A percentile compares a stretch with the other conserved stretches of the same genome.
These are phyloP conservation scores for Cheilosia urbana DNA, from an alignment of 2,888 invertebrate species.

Conservation along the genomic window DNA sequence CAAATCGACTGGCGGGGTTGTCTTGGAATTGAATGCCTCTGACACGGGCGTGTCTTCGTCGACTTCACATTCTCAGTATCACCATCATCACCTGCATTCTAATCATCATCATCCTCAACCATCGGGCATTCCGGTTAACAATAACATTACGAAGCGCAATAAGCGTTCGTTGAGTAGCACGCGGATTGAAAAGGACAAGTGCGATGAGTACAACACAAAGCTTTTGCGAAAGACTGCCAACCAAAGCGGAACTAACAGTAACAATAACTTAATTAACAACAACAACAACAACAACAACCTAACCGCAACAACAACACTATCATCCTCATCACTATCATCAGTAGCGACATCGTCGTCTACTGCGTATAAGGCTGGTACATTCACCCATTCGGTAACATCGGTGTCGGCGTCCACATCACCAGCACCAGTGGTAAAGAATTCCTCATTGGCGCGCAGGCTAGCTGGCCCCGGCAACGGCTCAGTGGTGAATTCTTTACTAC, in stretches of 20 bases:
- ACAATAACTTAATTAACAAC: constrained; percentile 59
- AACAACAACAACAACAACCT: constrained; percentile 47
- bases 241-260: constrained; percentile 71
- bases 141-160: constrained; percentile 80
- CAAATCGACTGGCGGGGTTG: constrained; percentile 65
- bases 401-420: constrained; percentile 71
- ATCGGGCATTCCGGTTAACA: constrained; percentile 76
- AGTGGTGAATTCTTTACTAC: constrained; percentile 66
- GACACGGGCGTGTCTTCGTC: constrained; percentile 29
- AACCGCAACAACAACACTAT: constrained; percentile 45
- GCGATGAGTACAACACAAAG: constrained; percentile 83
- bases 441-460: constrained; percentile 73
- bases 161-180: constrained; percentile 84
- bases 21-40: constrained; percentile 72
- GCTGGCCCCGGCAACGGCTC: constrained; percentile 64
- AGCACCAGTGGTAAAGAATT: constrained; percentile 73
- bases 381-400: constrained; percentile 37
- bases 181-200: constrained; percentile 83
- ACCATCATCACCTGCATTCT: constrained; percentile 74
- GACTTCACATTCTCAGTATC: constrained; percentile 57
- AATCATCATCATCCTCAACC: constrained; percentile 72
- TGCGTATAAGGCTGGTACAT: constrained; percentile 41
- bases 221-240: constrained; percentile 81
- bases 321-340: constrained; percentile 29
- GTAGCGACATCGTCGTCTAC: constrained; percentile 38